These are phyloP conservation scores for Cylloceria caligata DNA, from an alignment of 2,888 invertebrate genomes.

Conservation along the genomic window DNA sequence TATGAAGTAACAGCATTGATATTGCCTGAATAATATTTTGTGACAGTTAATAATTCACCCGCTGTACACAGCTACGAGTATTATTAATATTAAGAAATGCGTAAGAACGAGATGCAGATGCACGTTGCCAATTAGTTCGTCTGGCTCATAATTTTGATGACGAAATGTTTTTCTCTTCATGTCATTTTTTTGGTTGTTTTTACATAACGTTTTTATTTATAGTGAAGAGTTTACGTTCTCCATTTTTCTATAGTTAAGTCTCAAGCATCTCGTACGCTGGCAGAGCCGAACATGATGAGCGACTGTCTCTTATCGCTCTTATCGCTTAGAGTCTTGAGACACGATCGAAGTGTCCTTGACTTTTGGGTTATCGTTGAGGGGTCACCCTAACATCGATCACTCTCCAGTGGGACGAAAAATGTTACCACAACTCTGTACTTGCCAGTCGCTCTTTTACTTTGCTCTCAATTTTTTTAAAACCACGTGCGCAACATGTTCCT, in stretches of 20 bases:
- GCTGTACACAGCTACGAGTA: not conserved
- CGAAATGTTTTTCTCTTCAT: constrained; percentile 10
- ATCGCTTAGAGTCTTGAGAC: constrained; percentile 69
- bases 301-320: constrained; percentile 48
- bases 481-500: not conserved
- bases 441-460: not conserved
- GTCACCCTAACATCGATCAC: constrained; percentile 72
- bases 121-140: constrained; percentile 20
- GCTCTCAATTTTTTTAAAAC: not conserved
- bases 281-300: constrained; percentile 23
- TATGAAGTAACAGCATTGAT: not conserved
- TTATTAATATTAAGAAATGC: not conserved
- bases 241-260: not conserved
- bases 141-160: constrained; percentile 7
- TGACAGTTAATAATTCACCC: not conserved
- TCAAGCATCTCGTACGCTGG: not conserved
- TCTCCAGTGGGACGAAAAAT: constrained; percentile 78
- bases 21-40: not conserved
- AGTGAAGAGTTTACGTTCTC: not conserved
- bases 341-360: constrained; percentile 80
- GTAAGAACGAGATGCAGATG: not conserved
- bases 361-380: constrained; percentile 79
- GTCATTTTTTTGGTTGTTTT: not conserved
- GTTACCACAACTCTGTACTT: constrained; percentile 32
- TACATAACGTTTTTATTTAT: not conserved